Conservation (phyloP, 2,797 vertebrate species). For the Octomys mimax region DNA sequence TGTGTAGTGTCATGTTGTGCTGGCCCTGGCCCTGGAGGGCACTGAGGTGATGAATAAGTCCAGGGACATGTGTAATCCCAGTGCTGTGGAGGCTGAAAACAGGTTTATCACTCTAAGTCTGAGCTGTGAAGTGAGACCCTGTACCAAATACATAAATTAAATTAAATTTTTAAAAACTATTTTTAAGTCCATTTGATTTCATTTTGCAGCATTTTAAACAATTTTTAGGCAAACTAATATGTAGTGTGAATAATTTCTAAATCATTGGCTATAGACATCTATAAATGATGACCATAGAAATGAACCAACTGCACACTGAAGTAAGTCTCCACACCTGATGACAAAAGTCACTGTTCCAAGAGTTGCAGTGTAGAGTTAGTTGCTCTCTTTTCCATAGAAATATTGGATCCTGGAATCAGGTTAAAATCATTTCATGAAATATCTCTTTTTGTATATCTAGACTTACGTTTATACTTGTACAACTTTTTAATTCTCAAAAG, state of each 20-base stretch:
- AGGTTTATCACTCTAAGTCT: too few relatives aligned
- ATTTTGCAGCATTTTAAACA: neutral
- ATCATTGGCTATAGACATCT: neutral
- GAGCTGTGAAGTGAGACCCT: too few relatives aligned
- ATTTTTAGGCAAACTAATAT: neutral
- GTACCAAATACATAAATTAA: too few relatives aligned
- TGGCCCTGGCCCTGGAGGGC: too few relatives aligned
- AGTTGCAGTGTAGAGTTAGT: neutral
- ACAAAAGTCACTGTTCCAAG: neutral
- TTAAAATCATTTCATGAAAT: neutral
- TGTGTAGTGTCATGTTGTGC: too few relatives aligned
- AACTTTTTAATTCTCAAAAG: conserved; percentile 38
- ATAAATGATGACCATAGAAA: neutral
- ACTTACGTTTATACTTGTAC: neutral
- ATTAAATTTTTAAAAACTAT: neutral
- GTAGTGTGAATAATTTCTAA: neutral
- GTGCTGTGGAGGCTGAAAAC: too few relatives aligned
- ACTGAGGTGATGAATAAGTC: too few relatives aligned
- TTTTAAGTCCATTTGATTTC: conserved; percentile 14
- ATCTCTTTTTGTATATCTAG: neutral
- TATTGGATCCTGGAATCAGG: neutral
- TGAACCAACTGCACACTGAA: neutral
- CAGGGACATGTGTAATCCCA: too few relatives aligned
- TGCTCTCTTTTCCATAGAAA: neutral
- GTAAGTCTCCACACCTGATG: neutral